Evolutionary conservation across 2,113 vertebrate genomes (phyloP), one percentile per base, ranked within the genome.

Genomic region (Caracal caracal): DNA sequence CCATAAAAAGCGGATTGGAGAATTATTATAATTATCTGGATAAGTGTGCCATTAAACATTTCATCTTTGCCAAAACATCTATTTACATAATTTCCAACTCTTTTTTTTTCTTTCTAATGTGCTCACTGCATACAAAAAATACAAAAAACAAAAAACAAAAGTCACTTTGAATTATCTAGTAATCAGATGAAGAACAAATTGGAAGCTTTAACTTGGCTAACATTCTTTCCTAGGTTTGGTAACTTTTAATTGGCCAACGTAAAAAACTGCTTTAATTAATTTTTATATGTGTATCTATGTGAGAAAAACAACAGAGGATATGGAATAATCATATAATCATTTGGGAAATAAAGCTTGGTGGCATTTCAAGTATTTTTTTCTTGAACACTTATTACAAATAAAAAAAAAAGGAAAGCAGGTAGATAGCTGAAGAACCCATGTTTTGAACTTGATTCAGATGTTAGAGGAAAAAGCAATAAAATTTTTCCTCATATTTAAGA

Each of bases 21-120:
- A 88, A 95, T 53, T 82, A 93, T 82, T 96, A 49, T 80, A 85
- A 96, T 66, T 97, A 92, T 82, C 37, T 92, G 24, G 10, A 28
- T 85, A 75, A 89, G n/a, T 75, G 73, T 81, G 35, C n/a, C 56
- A 85, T 68, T 88, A 92, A 88, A 53, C 12, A 88, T 81, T 92
- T 96, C 3, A 24, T 95, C 49, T 96, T 97, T 90, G 43, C 37
- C 30, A 86, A 89, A 96, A 95, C 2, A 95, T 84, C 4, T 47
- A 22, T 90, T 89, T 53, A 85, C 15, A 51, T 81, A 91, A 87
- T 93, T 63, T 65, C 22, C 28, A 30, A 75, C 13, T 16, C 26
- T 87, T 96, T 73, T 73, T 43, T 43, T 71, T 68, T 35, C 33
- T 71, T 68, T 35, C 33, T 78, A 70, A 88, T 85, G 26, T 93